A percentile compares a stretch with the other conserved stretches of the same genome.
phyloP scores from a whole-genome alignment of 2,888 invertebrate genomes.

The Thymelicus lineola region DNA sequence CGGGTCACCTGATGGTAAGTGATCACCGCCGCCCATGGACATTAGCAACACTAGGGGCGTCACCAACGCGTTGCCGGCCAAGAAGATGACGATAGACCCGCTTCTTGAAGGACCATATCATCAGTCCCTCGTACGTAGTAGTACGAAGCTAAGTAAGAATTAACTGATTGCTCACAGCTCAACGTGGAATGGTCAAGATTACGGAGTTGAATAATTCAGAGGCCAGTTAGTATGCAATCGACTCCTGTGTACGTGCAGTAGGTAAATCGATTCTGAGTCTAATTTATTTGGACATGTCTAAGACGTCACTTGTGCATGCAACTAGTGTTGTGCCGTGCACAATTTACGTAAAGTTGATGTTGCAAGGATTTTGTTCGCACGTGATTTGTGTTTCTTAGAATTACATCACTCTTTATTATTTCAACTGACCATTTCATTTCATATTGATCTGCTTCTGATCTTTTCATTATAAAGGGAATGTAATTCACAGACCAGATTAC shows the following conservation, averaged over 20 bases:
- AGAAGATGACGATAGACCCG: too few relatives aligned
- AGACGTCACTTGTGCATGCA: slow-evolving; percentile 22
- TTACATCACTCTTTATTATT: too few relatives aligned
- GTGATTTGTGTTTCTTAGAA: background rate
- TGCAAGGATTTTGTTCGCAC: slow-evolving; percentile 11
- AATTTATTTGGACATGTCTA: slow-evolving; percentile 36
- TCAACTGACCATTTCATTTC: too few relatives aligned
- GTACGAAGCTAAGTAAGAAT: background rate
- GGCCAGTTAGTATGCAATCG: slow-evolving; percentile 59
- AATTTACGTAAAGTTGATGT: slow-evolving; percentile 18
- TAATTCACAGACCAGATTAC: too few relatives aligned
- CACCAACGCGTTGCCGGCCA: too few relatives aligned
- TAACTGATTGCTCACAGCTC: slow-evolving; percentile 32
- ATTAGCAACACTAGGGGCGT: too few relatives aligned
- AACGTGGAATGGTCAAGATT: slow-evolving; percentile 30
- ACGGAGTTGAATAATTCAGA: slow-evolving; percentile 57
- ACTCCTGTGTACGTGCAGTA: slow-evolving; percentile 46
- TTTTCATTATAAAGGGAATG: too few relatives aligned
- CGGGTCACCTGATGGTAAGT: too few relatives aligned
- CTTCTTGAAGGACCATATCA: too few relatives aligned
- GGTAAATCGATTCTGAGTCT: slow-evolving; percentile 42
- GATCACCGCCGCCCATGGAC: too few relatives aligned
- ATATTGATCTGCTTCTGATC: too few relatives aligned
- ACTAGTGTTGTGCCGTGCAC: slow-evolving; percentile 24
- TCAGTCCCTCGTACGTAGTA: background rate